Evolutionary conservation across 2,888 invertebrate genomes (phyloP), one percentile per base, ranked within the genome.

Genomic region (Trissoscelio sp.): DNA sequence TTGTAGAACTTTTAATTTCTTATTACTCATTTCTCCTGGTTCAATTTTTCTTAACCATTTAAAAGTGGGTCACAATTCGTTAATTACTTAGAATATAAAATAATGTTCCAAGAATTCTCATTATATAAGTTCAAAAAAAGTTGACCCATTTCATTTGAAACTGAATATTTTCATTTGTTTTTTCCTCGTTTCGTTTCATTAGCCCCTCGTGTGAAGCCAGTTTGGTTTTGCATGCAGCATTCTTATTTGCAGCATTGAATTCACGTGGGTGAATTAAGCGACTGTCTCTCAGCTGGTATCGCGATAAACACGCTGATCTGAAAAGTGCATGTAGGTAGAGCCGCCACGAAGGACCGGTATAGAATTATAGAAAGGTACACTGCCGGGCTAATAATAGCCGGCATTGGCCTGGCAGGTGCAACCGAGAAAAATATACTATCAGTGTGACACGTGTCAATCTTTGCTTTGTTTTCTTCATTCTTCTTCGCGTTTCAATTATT

Each of bases 301-400:
- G 69, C 79, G 79, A 77, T 74, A 81, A 66, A 78, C 77, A 42
- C 62, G 64, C 62, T 22, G 78, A 78, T 78, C 70, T 81, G 24
- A 70, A 78, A 81, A 57, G 69, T 58, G 34, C 64, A 86, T 83
- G 87, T 87, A 85, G 87, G 87, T 64, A 67, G 83, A 64, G 28
- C 74, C 72, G 64, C 67, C 57, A 24, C 73, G 66, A 57, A 78
- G 73, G 69, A 78, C 77, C 78, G 78, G 64, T 69, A 78, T 64
- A 82, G 85, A 87, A 86, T 86, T 86, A 86, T 88, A 87, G 87
- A 88, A 87, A 87, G 86, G 85, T 84, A 82, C 83, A 4, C 3
- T 53, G 77, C 31, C 46, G 31, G 20, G 85, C 87, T 88, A 88
- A 88, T 88, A 88, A 87, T 87, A 88, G 85, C 82, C 70, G 81